Evolutionary conservation across 2,113 vertebrate genomes (phyloP).

Genomic region (Macrotus californicus): DNA sequence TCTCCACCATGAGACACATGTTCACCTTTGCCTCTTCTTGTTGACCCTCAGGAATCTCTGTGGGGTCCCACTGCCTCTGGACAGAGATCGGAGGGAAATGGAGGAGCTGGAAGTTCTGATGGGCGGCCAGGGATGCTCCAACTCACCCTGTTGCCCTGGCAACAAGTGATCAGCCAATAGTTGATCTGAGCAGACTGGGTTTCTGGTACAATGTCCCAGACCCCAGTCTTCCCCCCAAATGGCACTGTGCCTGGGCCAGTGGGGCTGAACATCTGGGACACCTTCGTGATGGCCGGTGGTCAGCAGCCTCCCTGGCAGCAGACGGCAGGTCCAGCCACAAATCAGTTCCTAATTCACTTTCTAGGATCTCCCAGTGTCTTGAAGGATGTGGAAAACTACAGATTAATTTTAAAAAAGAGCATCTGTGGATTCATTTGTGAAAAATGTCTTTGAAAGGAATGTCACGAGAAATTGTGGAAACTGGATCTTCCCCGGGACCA

Average conservation of each 20-base stretch:
- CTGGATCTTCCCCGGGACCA: neutral
- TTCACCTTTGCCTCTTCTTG: neutral
- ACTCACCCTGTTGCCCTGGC: fast-evolving
- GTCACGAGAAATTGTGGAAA: neutral
- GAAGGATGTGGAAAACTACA: neutral
- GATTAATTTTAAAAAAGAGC: neutral
- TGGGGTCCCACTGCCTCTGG: too few relatives aligned
- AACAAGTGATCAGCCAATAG: fast-evolving
- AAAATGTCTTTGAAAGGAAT: neutral
- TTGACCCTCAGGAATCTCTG: neutral
- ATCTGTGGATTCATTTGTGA: neutral
- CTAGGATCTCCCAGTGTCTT: fast-evolving
- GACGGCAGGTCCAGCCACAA: neutral
- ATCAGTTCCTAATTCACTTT: neutral
- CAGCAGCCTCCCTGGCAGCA: neutral
- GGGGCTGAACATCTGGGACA: neutral
- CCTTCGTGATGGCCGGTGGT: neutral
- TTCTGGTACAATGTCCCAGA: neutral
- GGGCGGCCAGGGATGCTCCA: neutral
- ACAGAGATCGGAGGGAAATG: neutral
- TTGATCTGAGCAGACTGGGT: neutral
- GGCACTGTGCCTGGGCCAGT: neutral
- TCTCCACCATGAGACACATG: neutral
- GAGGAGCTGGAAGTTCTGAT: fast-evolving
- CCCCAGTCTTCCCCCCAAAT: too few relatives aligned